Conservation (phyloP, 1,140 invertebrate genomes). For the Cotesia chilonis region DNA sequence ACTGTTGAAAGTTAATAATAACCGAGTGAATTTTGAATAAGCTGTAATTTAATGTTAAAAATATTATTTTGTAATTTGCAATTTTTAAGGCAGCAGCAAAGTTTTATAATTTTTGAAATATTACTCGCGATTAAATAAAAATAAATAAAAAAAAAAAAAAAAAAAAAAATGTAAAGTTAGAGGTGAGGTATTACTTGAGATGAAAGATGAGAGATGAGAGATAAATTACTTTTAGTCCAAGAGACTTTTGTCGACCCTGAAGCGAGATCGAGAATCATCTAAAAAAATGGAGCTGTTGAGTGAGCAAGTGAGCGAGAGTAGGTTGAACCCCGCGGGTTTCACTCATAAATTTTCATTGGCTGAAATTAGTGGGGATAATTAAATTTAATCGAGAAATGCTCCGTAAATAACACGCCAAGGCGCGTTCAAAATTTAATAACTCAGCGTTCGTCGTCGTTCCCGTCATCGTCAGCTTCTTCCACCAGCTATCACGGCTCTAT, state of each 20-base stretch:
- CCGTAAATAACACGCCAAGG: constrained; percentile 21
- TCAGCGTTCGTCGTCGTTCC: not conserved
- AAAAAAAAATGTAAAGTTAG: too few species aligned
- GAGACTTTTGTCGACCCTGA: not conserved
- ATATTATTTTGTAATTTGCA: too few species aligned
- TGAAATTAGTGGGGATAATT: constrained; percentile 35
- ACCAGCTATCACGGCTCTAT: not conserved
- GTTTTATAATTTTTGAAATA: too few species aligned
- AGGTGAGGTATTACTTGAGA: too few species aligned
- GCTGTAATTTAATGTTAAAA: too few species aligned
- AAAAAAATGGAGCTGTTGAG: too few species aligned
- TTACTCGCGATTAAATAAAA: not conserved
- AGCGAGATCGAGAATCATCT: constrained; percentile 1
- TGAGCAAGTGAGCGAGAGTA: not conserved
- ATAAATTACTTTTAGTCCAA: constrained; percentile 11
- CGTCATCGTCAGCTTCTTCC: not conserved
- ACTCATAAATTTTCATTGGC: constrained; percentile 36
- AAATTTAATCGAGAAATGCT: constrained; percentile 30
- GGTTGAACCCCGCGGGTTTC: not conserved
- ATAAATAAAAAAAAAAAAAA: too few species aligned
- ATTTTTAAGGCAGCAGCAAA: too few species aligned
- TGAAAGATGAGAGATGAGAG: not conserved
- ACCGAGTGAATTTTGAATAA: too few species aligned
- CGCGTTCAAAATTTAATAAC: constrained; percentile 20
- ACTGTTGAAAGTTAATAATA: too few species aligned